Percentiles rank a stretch among this genome's conserved stretches.
phyloP scores from a whole-genome alignment of 2,113 vertebrate species.

The Micronisus gabar region DNA sequence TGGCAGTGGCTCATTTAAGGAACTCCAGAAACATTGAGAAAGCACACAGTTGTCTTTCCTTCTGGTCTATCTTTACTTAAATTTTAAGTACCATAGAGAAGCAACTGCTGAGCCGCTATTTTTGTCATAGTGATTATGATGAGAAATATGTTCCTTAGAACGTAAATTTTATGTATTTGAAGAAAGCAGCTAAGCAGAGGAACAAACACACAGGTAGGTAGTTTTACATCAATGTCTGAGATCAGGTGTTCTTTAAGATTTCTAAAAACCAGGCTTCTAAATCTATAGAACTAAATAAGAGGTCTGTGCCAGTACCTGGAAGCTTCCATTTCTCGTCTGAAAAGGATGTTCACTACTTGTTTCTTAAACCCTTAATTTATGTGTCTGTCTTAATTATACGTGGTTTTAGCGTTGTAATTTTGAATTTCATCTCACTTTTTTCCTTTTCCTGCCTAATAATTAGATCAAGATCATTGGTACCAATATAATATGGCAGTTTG shows the following conservation, averaged over 20 bases:
- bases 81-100: background rate
- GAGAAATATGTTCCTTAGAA: background rate
- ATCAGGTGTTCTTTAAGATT: background rate
- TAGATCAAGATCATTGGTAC: background rate
- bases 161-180: background rate
- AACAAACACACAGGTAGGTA: background rate
- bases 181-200: background rate
- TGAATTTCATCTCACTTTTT: background rate
- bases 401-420: background rate
- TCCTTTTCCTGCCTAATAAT: background rate
- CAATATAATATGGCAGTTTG: background rate
- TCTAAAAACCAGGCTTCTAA: background rate
- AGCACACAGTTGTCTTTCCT: background rate
- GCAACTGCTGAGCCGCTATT: background rate
- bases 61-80: background rate
- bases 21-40: background rate
- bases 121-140: background rate
- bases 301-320: background rate
- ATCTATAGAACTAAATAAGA: background rate
- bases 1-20: background rate
- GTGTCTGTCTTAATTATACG: background rate
- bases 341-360: background rate
- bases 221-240: background rate
- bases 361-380: background rate
- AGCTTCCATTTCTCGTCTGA: background rate